phyloP scores from a whole-genome alignment of 1,140 invertebrate genomes.

The Drosophila micromelanica region DNA sequence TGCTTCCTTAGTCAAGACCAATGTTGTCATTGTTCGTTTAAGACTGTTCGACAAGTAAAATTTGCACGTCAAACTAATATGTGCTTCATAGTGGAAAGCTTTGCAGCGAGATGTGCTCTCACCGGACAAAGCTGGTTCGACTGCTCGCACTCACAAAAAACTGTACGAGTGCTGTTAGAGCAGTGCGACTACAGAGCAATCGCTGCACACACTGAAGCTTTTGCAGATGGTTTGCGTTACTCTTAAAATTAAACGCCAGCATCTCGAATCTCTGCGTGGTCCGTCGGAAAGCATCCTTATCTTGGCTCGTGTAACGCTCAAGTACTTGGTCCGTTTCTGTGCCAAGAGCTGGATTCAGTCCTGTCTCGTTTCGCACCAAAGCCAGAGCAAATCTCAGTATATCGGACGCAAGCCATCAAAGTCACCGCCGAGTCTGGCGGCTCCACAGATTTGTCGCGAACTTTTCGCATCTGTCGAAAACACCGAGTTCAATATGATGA shows the following conservation, averaged over 20 bases:
- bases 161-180: constrained; percentile 12
- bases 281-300: constrained; percentile 34
- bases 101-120: constrained; percentile 34
- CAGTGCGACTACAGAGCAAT: constrained; percentile 20
- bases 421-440: constrained; percentile 5
- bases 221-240: background rate
- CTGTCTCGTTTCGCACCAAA: constrained; percentile 55
- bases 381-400: constrained; percentile 39
- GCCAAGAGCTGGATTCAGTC: constrained; percentile 35
- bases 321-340: constrained; percentile 24
- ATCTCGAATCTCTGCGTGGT: constrained; percentile 22
- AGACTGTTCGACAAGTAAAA: constrained; percentile 7
- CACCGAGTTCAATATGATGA: constrained; percentile 4
- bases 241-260: constrained; percentile 51
- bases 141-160: constrained; percentile 15
- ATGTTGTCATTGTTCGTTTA: constrained; percentile 19
- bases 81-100: constrained; percentile 20
- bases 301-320: constrained; percentile 24
- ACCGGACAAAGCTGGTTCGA: background rate
- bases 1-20: background rate
- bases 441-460: constrained; percentile 20
- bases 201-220: constrained; percentile 31
- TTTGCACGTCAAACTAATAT: background rate
- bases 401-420: constrained; percentile 27
- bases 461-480: constrained; percentile 24